phyloP scores from a whole-genome alignment of 2,888 invertebrate species.

The Tinea semifulvella region DNA sequence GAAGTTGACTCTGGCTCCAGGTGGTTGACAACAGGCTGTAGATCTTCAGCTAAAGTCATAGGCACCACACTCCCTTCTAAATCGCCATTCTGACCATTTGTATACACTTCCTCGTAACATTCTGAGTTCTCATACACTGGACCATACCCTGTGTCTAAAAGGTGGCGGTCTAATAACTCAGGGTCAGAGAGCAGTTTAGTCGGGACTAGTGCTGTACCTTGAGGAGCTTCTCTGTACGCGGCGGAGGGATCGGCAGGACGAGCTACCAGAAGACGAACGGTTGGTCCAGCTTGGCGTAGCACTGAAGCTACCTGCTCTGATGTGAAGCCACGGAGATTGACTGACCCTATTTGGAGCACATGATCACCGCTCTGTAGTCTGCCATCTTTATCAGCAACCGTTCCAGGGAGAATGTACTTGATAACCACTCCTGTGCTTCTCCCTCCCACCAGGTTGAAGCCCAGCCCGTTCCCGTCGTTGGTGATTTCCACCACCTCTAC shows the following conservation, averaged over 20 bases:
- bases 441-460: slow-evolving; percentile 98
- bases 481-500: slow-evolving; percentile 98
- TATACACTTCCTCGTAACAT: slow-evolving; percentile 43
- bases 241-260: slow-evolving; percentile 90
- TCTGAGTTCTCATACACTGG: slow-evolving; percentile 63
- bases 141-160: slow-evolving; percentile 79
- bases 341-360: slow-evolving; percentile 94
- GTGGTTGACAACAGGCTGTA: slow-evolving; percentile 51
- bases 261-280: slow-evolving; percentile 92
- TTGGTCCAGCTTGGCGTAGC: slow-evolving; percentile 78
- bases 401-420: slow-evolving; percentile 96
- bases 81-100: slow-evolving; percentile 45
- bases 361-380: slow-evolving; percentile 97
- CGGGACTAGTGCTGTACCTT: slow-evolving; percentile 90
- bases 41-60: slow-evolving; percentile 53
- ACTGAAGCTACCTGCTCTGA: slow-evolving; percentile 87
- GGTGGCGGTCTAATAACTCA: slow-evolving; percentile 86
- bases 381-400: slow-evolving; percentile 95
- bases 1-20: slow-evolving; percentile 46
- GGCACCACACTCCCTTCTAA: slow-evolving; percentile 37
- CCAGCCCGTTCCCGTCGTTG: slow-evolving; percentile 97
- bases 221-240: slow-evolving; percentile 77
- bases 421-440: slow-evolving; percentile 98
- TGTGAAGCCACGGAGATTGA: slow-evolving; percentile 94
- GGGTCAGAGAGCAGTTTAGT: slow-evolving; percentile 92